These are phyloP conservation scores for Zophobas morio DNA, from an alignment of 1,140 invertebrate genomes.

Conservation along the genomic window DNA sequence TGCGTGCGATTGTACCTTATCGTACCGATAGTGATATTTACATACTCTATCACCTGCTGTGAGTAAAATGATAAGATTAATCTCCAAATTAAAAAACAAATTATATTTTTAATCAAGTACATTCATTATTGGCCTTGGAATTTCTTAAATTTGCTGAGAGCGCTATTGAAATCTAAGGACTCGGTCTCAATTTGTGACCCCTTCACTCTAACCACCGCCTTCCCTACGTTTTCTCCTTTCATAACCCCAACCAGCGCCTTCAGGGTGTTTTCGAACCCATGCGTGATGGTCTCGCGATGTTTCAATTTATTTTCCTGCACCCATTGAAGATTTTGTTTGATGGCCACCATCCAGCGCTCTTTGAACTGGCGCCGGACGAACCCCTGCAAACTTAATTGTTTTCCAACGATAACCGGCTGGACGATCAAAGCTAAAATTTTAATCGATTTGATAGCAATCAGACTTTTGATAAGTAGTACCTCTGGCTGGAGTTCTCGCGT, in stretches of 20 bases:
- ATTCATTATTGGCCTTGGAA: not conserved
- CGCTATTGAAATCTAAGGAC: conserved; percentile 19
- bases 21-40: too few species aligned
- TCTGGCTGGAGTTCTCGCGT: conserved; percentile 58
- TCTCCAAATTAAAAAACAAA: too few species aligned
- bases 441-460: not conserved
- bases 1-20: too few species aligned
- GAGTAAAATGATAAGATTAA: too few species aligned
- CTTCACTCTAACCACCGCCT: conserved; percentile 70
- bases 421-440: conserved; percentile 67
- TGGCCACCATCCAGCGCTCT: conserved; percentile 71
- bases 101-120: too few species aligned
- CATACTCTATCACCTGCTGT: too few species aligned
- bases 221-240: conserved; percentile 75
- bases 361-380: conserved; percentile 71
- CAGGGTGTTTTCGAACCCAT: conserved; percentile 77
- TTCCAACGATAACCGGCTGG: conserved; percentile 70
- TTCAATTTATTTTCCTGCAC: conserved; percentile 74
- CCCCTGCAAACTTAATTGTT: conserved; percentile 75
- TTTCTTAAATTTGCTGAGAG: conserved; percentile 34
- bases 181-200: not conserved
- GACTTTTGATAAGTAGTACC: conserved; percentile 18
- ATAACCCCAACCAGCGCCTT: conserved; percentile 76
- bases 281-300: conserved; percentile 73
- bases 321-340: conserved; percentile 73